Evolutionary conservation across 1,140 invertebrate species (phyloP).

Genomic region (Achroia grisella): DNA sequence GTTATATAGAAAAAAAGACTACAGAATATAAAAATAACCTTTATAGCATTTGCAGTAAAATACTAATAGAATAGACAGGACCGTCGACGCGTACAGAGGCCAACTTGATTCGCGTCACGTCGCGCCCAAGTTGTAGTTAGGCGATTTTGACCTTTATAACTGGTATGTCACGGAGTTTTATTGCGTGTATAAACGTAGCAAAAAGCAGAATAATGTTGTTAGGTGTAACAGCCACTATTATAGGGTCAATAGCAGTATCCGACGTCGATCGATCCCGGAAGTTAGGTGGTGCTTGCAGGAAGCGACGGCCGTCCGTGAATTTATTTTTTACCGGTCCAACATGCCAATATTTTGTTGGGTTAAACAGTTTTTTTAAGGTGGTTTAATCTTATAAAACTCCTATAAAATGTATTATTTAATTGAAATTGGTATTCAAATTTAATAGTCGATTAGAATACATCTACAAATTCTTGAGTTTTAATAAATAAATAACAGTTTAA

Average conservation of each 20-base stretch:
- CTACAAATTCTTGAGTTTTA: no score
- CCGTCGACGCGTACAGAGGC: background rate
- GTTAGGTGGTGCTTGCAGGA: slow-evolving; percentile 22
- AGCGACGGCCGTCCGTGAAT: slow-evolving; percentile 23
- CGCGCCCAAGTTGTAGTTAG: background rate
- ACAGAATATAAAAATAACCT: no score
- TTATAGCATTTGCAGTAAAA: no score
- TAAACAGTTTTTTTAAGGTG: no score
- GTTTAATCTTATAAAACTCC: no score
- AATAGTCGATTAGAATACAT: no score
- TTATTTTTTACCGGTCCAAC: slow-evolving; percentile 13
- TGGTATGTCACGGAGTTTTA: slow-evolving; percentile 8
- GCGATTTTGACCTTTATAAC: slow-evolving; percentile 15
- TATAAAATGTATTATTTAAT: no score
- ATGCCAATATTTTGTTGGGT: no score
- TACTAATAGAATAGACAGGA: no score
- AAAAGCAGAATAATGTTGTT: slow-evolving; percentile 11
- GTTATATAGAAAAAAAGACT: no score
- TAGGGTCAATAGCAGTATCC: slow-evolving; percentile 47
- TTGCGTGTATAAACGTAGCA: slow-evolving; percentile 5
- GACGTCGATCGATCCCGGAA: slow-evolving; percentile 38
- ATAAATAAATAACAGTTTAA: no score
- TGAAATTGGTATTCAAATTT: no score
- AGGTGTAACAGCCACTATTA: slow-evolving; percentile 33
- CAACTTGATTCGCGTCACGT: slow-evolving; percentile 2